Percentiles rank a stretch among this genome's conserved stretches.
Evolutionary conservation across 1,140 invertebrate species (phyloP).

Genomic region (Eriocheir sinensis): DNA sequence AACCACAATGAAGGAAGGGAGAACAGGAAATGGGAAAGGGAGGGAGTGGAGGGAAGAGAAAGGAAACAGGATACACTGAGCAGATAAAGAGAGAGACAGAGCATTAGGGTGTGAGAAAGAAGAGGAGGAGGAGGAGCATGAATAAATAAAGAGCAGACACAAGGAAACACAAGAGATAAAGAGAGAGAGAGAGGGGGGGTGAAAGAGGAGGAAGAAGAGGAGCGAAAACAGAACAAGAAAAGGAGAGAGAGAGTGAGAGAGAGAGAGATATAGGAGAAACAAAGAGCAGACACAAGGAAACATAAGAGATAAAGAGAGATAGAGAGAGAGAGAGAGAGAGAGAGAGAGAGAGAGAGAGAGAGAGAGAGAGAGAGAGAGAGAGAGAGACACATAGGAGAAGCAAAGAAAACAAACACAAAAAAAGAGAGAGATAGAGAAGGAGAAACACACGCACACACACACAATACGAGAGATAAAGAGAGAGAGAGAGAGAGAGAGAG

Average conservation of each 20-base stretch:
- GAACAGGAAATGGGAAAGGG: no score
- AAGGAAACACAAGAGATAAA: neutral
- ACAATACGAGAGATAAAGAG: constrained; percentile 20
- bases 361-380: neutral
- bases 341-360: neutral
- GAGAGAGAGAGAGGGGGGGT: neutral
- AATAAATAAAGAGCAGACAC: neutral
- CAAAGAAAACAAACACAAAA: neutral
- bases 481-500: neutral
- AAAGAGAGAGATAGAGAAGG: constrained; percentile 38
- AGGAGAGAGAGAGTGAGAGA: neutral
- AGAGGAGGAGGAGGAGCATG: neutral
- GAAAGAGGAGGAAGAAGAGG: neutral
- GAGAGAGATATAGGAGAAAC: neutral
- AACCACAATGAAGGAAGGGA: no score
- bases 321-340: no score
- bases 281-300: neutral
- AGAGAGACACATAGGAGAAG: neutral
- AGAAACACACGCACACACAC: neutral
- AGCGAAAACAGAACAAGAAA: neutral
- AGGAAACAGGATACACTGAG: no score
- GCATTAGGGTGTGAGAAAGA: neutral
- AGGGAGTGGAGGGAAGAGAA: neutral
- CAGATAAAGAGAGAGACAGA: neutral
- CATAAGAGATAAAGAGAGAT: neutral